Conservation (phyloP, 2,888 invertebrate genomes). For the Phrixothrix hirtus region DNA sequence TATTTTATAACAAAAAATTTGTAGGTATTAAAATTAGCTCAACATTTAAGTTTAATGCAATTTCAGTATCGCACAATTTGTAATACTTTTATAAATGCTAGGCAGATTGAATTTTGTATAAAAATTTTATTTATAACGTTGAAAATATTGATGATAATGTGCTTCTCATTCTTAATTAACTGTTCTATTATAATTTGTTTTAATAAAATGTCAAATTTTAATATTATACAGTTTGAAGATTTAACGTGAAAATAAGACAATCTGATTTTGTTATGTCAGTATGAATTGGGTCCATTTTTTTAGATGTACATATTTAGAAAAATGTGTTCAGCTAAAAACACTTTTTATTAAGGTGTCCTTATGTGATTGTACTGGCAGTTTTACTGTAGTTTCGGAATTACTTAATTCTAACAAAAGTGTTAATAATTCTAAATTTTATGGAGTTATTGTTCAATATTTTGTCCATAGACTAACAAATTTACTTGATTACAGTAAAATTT, state of each 20-base stretch:
- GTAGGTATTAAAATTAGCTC: slow-evolving; percentile 8
- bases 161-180: slow-evolving; percentile 10
- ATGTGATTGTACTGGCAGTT: slow-evolving; percentile 23
- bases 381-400: slow-evolving; percentile 25
- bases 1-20: background rate
- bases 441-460: slow-evolving; percentile 23
- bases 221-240: no score
- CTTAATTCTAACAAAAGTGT: slow-evolving; percentile 22
- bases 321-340: slow-evolving; percentile 41
- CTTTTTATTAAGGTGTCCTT: slow-evolving; percentile 19
- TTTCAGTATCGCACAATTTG: slow-evolving; percentile 14
- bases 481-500: no score
- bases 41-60: slow-evolving; percentile 11
- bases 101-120: slow-evolving; percentile 1
- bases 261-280: slow-evolving; percentile 12
- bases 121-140: slow-evolving; percentile 30
- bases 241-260: slow-evolving; percentile 20
- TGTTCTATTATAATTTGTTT: no score
- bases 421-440: slow-evolving; percentile 34
- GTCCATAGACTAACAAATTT: slow-evolving; percentile 22
- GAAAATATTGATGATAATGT: slow-evolving; percentile 39
- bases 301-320: slow-evolving; percentile 38
- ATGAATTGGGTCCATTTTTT: slow-evolving; percentile 41
- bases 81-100: slow-evolving; percentile 14
- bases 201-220: no score